Evolutionary conservation across 2,113 vertebrate species (phyloP).

Genomic region (Istiophorus platypterus): DNA sequence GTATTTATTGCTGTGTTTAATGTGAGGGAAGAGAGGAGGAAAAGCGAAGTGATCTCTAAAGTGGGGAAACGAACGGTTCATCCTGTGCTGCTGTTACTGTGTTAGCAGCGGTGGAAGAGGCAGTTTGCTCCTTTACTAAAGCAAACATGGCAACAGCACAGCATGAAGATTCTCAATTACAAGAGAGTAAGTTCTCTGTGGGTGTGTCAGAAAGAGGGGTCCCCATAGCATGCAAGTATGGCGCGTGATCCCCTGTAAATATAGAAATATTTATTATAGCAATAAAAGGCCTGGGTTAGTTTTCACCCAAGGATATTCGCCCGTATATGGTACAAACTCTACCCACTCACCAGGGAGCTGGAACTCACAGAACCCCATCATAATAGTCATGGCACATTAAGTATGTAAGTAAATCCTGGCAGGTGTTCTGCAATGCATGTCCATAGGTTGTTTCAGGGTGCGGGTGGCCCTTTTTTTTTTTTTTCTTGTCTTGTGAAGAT

Average conservation of each 20-base stretch:
- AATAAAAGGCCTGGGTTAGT: background rate
- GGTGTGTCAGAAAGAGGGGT: too few relatives aligned
- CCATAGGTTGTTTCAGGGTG: conserved; percentile 1
- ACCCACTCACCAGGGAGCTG: too few relatives aligned
- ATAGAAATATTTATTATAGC: too few relatives aligned
- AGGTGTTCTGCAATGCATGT: conserved; percentile 5
- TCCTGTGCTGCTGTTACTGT: background rate
- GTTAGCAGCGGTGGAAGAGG: background rate
- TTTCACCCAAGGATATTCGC: conserved; percentile 5
- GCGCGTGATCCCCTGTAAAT: background rate
- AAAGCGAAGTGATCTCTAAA: conserved; percentile 37
- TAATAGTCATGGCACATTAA: background rate
- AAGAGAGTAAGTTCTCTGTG: background rate
- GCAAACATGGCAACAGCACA: conserved; percentile 4
- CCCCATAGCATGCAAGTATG: background rate
- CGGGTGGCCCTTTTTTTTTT: background rate
- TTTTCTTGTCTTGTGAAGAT: background rate
- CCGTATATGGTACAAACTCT: background rate
- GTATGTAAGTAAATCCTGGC: background rate
- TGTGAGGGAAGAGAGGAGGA: conserved; percentile 25
- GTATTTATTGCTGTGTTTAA: conserved; percentile 66
- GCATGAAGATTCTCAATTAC: background rate
- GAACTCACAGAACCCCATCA: too few relatives aligned
- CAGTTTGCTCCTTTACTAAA: background rate
- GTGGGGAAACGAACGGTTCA: conserved; percentile 18